Conservation (phyloP, 2,113 vertebrate genomes). For the Elachura formosa region DNA sequence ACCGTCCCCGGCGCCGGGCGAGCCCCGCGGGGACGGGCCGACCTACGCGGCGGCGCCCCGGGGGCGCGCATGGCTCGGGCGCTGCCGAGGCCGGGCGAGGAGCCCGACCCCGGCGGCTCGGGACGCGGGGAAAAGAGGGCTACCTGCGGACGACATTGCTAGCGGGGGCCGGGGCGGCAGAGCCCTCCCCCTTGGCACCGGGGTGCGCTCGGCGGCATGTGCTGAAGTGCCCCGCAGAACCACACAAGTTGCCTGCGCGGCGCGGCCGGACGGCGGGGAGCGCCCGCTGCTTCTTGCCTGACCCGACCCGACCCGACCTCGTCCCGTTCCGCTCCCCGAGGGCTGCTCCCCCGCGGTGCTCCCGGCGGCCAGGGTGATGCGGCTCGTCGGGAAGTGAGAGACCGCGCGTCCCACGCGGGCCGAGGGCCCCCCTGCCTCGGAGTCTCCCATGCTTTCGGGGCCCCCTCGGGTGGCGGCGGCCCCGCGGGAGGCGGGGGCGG, state of each 20-base stretch:
- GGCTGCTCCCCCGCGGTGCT: neutral
- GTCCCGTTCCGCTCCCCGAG: neutral
- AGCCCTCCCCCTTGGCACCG: neutral
- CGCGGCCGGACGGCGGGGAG: neutral
- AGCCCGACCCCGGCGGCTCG: neutral
- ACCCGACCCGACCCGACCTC: neutral
- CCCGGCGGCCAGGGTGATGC: neutral
- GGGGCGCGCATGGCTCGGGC: neutral
- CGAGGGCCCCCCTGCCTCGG: neutral
- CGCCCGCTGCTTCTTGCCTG: neutral
- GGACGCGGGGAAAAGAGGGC: neutral
- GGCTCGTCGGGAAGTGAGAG: neutral
- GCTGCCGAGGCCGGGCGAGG: neutral
- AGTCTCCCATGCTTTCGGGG: conserved; percentile 28
- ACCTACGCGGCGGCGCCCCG: neutral
- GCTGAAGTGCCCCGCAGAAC: conserved; percentile 6
- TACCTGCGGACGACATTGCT: neutral
- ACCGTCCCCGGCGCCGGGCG: neutral
- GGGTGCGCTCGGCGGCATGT: neutral
- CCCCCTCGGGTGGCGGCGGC: conserved; percentile 59
- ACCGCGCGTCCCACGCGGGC: neutral
- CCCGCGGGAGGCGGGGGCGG: conserved; percentile 42
- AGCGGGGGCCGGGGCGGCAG: neutral
- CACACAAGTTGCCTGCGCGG: neutral
- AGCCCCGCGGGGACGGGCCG: neutral